Evolutionary conservation across 1,140 invertebrate genomes (phyloP), one percentile per base, ranked within the genome.

Genomic region (Thaumetopoea pityocampa): DNA sequence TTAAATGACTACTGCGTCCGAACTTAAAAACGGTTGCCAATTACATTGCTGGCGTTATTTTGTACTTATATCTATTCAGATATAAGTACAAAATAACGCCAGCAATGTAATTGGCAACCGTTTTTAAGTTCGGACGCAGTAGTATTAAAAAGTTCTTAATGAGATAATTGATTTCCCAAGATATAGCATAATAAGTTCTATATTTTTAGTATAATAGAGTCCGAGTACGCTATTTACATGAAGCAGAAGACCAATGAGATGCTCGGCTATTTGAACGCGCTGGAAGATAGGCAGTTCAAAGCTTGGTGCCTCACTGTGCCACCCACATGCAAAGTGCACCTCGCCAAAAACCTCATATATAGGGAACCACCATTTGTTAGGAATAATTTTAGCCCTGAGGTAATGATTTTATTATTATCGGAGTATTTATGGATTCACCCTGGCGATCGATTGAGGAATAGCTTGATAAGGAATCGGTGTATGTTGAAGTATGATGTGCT

Each of bases 161-260:
- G n/a, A n/a, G n/a, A n/a, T n/a, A n/a, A n/a, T n/a, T n/a, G n/a
- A n/a, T n/a, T n/a, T n/a, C n/a, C n/a, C n/a, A n/a, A n/a, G n/a
- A n/a, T n/a, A n/a, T n/a, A n/a, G n/a, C n/a, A n/a, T n/a, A n/a
- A n/a, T n/a, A n/a, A n/a, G n/a, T n/a, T 35, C 12, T 43, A 12
- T 47, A 24, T 26, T 51, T 54, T 1, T 33, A 83, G 77, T 5
- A 72, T 81, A 26, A 73, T 59, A 24, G 73, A 82, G 42, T 48
- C 59, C 0, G 77, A 80, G 8, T 62, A 68, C 20, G 72, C 79
- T 0, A 1, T 52, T 7, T 84, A 84, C 26, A 52, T 84, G 48
- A 74, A 77, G 43, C 71, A 78, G 20, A 84, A 84, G 35, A 60
- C 76, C 6, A 78, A 81, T 20, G 79, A 84, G 33, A 81, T 84